Evolutionary conservation across 92 coral and sea anemone species (phyloP).

Genomic region (Parazoanthus swiftii): DNA sequence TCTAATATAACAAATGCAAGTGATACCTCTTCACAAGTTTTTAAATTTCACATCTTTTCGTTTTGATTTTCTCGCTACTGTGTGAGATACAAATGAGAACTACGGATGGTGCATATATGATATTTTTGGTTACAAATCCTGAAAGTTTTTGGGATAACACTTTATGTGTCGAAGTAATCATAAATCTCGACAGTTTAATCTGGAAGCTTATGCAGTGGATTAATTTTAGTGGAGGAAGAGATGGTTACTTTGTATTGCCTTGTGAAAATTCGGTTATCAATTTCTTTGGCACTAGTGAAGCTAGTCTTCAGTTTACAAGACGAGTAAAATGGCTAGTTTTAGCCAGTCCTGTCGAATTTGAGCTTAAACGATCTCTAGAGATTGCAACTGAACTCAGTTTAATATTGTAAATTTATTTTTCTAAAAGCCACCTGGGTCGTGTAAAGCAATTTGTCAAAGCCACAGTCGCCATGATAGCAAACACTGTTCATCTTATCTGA

Average conservation of each 20-base stretch:
- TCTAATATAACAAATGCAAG: conserved; percentile 5
- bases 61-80: neutral
- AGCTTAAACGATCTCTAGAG: neutral
- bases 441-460: conserved; percentile 21
- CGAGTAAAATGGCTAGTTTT: neutral
- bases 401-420: neutral
- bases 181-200: neutral
- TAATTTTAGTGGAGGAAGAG: neutral
- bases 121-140: neutral
- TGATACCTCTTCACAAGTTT: conserved; percentile 5
- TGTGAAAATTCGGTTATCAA: neutral
- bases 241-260: neutral
- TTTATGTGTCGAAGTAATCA: neutral
- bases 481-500: neutral
- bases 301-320: neutral
- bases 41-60: neutral
- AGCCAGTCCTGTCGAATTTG: neutral
- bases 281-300: neutral
- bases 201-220: neutral
- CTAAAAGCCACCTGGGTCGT: conserved; percentile 23
- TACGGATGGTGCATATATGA: neutral
- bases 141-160: neutral
- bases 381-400: neutral
- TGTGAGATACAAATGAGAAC: neutral
- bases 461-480: conserved; percentile 24